Base-by-base conservation (phyloP, 2,888 invertebrate species). In the Melitaea athalia region DNA sequence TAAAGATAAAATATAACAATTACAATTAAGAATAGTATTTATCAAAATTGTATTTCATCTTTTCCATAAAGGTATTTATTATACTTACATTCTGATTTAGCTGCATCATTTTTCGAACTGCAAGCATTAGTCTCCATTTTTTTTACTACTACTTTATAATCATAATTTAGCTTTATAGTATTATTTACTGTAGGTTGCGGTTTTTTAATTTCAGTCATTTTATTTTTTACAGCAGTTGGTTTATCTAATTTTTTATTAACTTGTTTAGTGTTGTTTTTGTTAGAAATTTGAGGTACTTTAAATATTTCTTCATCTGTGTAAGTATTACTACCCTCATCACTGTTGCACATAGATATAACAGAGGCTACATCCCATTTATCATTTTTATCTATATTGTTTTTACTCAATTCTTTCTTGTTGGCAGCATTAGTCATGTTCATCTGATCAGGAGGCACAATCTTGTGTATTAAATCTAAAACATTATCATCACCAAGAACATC, bases 231-330 rank as follows among this genome's bases (percentile, higher is more conserved):
- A 38, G 33, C n/a, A 8, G 5, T 38, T 33, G 17, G 38, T 1
- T 61, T 65, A 33, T 64, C 52, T 42, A n/a, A 10, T 49, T 70
- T 11, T 50, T 72, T 66, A 7, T 45, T 68, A 24, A 43, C 45
- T 69, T 71, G 14, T 33, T 38, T 67, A 65, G 53, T 72, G 72
- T 53, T 61, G 43, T 55, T 71, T 63, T 72, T 67, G 33, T 68
- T 73, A 59, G 64, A 74, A 52, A 70, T 64, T 71, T 76, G 63
- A 47, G 59, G 69, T 17, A 62, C 66, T 70, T 76, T 72, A 74
- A 89, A 85, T 78, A 86, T 85, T 76, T 91, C 91, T 74, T 92
- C 91, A 83, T 92, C 92, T 60, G 92, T 90, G 68, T 78, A 92
- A 64, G 90, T 90, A 62, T 90, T 89, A 79, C 91, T 91, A 11